Evolutionary conservation across 2,888 invertebrate species (phyloP), one percentile per base, ranked within the genome.

Genomic region (Callyntrura sp.): DNA sequence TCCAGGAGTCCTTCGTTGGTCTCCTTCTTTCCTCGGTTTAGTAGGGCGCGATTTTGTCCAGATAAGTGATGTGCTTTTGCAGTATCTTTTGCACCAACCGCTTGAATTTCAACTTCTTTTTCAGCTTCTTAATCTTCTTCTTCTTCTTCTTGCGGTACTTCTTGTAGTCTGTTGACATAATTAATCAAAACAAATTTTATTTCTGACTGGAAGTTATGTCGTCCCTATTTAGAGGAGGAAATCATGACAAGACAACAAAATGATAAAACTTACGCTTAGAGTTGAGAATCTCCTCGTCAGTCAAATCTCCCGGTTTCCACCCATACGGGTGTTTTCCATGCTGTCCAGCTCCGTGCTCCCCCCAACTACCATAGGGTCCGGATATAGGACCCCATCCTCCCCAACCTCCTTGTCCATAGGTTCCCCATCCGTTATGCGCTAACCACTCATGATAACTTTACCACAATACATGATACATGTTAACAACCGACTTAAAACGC

Each of bases 71-170:
- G 55, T 93, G 93, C 90, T 93, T 93, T 68, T 93, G 92, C 9
- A 93, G 85, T 78, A 92, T 92, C 73, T 93, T 93, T 88, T 93
- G 93, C 20, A 93, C 90, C 25, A 92, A 88, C n/a, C 93, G 90
- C 81, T 93, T 93, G 76, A 93, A 93, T 85, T 93, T 93, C 11
- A 93, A 89, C 76, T 93, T 93, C 91, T 93, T 93, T 76, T 93
- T 93, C 84, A 93, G 79, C 81, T 91, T 91, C 90, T 93, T 93
- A 45, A 92, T 92, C 76, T 91, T 92, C 91, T 92, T 93, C 87
- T 93, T 91, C 91, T 93, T 93, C 90, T 93, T 93, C 91, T 93
- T 92, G 3, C 90, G 90, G 82, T 93, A 93, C 65, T 93, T 93
- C 62, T 93, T 93, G 92, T 93, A 93, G 43, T 93, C 93, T 93